Percentiles rank a stretch among this genome's conserved stretches.
Evolutionary conservation across 2,797 vertebrate genomes (phyloP).

Genomic region (Melanotaenia maccullochi): DNA sequence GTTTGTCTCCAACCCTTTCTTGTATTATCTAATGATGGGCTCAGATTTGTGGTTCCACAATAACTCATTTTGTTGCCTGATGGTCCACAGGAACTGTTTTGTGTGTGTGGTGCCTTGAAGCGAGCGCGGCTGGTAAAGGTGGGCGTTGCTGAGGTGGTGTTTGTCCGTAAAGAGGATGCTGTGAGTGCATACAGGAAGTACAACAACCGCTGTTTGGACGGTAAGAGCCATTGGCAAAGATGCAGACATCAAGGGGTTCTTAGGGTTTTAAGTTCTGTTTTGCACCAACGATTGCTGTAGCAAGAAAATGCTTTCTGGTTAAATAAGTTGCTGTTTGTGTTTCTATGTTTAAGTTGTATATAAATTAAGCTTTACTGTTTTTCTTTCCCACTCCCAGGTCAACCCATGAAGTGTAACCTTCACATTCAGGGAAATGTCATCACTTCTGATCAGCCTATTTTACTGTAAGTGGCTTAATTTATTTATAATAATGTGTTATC

Average conservation of each 20-base stretch:
- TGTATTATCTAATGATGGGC: background rate
- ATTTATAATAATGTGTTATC: background rate
- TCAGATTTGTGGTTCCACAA: background rate
- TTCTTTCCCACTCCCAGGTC: slow-evolving; percentile 82
- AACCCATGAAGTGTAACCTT: slow-evolving; percentile 99
- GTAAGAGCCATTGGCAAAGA: slow-evolving; percentile 75
- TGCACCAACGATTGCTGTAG: background rate
- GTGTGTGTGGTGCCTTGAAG: slow-evolving; percentile 96
- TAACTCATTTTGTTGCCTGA: slow-evolving; percentile 33
- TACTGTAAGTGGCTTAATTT: slow-evolving; percentile 88
- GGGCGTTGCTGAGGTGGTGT: slow-evolving; percentile 96
- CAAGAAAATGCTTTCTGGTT: background rate
- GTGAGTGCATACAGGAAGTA: slow-evolving; percentile 98
- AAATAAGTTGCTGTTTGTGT: background rate
- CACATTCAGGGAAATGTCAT: slow-evolving; percentile 97
- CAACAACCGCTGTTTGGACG: slow-evolving; percentile 97
- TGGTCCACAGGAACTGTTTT: slow-evolving; percentile 91
- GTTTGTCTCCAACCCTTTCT: background rate
- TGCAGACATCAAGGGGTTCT: background rate
- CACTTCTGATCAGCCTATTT: slow-evolving; percentile 97
- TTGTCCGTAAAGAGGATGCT: slow-evolving; percentile 97
- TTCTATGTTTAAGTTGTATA: background rate
- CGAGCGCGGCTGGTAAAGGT: slow-evolving; percentile 92
- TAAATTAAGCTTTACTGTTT: background rate
- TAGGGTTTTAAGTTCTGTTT: slow-evolving; percentile 12